A percentile compares a stretch with the other conserved stretches of the same genome.
phyloP scores from a whole-genome alignment of 2,888 invertebrate genomes.

The Bellardia bayeri region DNA sequence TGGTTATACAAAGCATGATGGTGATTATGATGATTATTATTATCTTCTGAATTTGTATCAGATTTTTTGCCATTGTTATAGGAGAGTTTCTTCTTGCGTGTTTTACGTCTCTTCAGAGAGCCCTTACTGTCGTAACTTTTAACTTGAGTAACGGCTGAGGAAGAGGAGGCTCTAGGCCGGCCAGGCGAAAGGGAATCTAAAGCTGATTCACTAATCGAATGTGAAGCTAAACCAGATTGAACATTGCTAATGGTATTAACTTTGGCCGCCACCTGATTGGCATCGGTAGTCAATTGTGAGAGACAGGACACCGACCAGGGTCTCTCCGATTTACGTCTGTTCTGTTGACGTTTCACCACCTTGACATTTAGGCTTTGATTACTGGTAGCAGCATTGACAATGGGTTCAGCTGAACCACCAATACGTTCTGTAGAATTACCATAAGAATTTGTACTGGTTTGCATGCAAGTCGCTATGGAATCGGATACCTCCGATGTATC shows the following conservation, averaged over 20 bases:
- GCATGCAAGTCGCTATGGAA: slow-evolving; percentile 89
- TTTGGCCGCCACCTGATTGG: slow-evolving; percentile 80
- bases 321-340: slow-evolving; percentile 85
- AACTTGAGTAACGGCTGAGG: slow-evolving; percentile 77
- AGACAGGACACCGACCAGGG: slow-evolving; percentile 96
- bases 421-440: slow-evolving; percentile 85
- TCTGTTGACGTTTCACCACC: slow-evolving; percentile 85
- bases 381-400: slow-evolving; percentile 76
- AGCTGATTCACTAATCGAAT: slow-evolving; percentile 96
- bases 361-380: slow-evolving; percentile 84
- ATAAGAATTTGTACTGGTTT: slow-evolving; percentile 84
- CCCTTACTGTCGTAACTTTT: slow-evolving; percentile 83
- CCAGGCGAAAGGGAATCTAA: slow-evolving; percentile 89
- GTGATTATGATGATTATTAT: slow-evolving; percentile 48
- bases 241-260: slow-evolving; percentile 81
- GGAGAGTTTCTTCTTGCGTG: slow-evolving; percentile 82
- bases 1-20: slow-evolving; percentile 27
- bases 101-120: slow-evolving; percentile 83
- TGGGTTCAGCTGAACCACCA: slow-evolving; percentile 87
- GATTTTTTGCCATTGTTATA: slow-evolving; percentile 80
- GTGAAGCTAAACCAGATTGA: slow-evolving; percentile 86
- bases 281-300: slow-evolving; percentile 87
- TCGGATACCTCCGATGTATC: slow-evolving; percentile 92
- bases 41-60: slow-evolving; percentile 86
- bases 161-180: slow-evolving; percentile 78